Base-by-base conservation (phyloP, 2,797 vertebrate genomes). In the Hemitrygon akajei region DNA sequence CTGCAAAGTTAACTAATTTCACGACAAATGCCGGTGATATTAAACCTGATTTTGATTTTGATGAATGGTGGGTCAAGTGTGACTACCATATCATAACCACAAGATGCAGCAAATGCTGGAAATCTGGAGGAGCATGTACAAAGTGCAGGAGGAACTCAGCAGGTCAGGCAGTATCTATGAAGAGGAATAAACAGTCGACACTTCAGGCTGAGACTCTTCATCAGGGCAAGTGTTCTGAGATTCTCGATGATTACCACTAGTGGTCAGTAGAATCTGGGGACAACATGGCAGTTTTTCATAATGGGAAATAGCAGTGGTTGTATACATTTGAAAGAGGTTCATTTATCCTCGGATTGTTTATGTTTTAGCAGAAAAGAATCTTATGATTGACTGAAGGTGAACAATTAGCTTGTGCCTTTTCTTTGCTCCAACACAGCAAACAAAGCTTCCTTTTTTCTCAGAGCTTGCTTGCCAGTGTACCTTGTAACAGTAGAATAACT, bases 401-500 rank as follows among this genome's bases (percentile, higher is more conserved):
- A 37, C 86, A 66, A 89, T 89, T 22, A 22, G 60, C 63, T 47
- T 66, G 60, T n/a, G 7, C 16, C 20, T 89, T 30, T 66, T 37
- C 63, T 89, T 87, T 89, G n/a, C 16, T 69, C 10, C 12, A 69
- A 69, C 4, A 69, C 86, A 10, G 60, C 60, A 89, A 89, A 89
- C 86, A 89, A 89, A 89, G 60, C 86, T 14, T 89, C 63, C 30
- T 89, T 89, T 89, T 66, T 37, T 69, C 34, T 60, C 47, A 34
- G 9, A 22, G 69, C 18, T 66, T 89, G 34, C 63, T 69, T 63
- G 20, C 16, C 86, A 18, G 18, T 37, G 16, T 34, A 20, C 63
- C 47, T 89, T 6, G 86, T 69, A 89, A 69, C 86, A 69, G 86
- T 69, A 89, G 86, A 89, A 69, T 69, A n/a, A 89, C 7, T 37